Evolutionary conservation across 2,888 invertebrate genomes (phyloP).

Genomic region (Dioctria rufipes): DNA sequence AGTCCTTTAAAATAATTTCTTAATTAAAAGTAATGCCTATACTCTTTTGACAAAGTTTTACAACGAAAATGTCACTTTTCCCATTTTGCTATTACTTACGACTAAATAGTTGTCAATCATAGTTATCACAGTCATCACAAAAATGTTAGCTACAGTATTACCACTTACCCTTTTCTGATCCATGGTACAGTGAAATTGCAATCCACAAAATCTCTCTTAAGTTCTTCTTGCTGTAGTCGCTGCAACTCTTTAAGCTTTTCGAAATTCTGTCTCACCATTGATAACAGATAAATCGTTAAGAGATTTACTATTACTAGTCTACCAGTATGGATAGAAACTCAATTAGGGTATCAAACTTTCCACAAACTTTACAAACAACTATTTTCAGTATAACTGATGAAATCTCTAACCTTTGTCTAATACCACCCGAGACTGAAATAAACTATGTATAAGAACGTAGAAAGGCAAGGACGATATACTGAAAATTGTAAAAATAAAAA

Average conservation of each 20-base stretch:
- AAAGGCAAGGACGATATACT: no score
- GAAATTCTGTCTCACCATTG: not conserved
- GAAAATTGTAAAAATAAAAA: no score
- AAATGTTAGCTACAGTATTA: not conserved
- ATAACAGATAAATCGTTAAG: not conserved
- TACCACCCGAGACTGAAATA: not conserved
- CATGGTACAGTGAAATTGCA: slow-evolving; percentile 58
- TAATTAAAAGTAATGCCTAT: no score
- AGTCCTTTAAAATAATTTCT: no score
- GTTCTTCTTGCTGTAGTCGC: slow-evolving; percentile 57
- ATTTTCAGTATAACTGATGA: not conserved
- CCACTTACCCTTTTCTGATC: not conserved
- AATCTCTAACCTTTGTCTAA: not conserved
- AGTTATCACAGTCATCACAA: not conserved
- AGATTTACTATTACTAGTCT: no score
- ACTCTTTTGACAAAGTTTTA: not conserved
- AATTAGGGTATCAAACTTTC: no score
- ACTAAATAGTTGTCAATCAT: no score
- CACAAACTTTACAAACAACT: not conserved
- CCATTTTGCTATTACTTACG: no score
- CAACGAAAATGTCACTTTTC: not conserved
- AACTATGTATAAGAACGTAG: no score
- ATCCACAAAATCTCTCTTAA: slow-evolving; percentile 60
- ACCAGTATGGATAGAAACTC: no score
- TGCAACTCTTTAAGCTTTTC: not conserved